Evolutionary conservation across 2,113 vertebrate species (phyloP).

Genomic region (Hippolais icterina): DNA sequence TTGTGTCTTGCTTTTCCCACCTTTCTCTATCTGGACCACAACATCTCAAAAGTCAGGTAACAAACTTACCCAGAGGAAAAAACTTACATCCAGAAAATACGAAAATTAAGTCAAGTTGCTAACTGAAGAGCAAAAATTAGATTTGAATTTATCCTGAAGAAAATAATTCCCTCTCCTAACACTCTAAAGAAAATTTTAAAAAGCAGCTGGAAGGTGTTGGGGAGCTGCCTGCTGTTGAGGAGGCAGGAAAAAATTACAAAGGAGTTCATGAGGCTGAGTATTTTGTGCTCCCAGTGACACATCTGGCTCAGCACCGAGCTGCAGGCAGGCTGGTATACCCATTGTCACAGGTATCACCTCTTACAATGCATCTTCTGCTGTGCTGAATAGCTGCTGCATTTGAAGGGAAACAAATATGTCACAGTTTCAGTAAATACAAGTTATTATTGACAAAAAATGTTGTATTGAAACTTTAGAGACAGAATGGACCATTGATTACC

Average conservation of each 20-base stretch:
- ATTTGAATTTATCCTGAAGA: background rate
- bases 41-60: background rate
- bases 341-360: background rate
- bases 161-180: background rate
- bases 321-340: constrained; percentile 22
- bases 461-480: background rate
- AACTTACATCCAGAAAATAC: background rate
- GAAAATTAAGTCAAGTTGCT: background rate
- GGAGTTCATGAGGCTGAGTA: background rate
- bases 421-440: constrained; percentile 57
- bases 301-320: constrained; percentile 1
- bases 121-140: accelerated
- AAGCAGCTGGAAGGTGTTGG: background rate
- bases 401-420: background rate
- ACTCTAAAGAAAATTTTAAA: background rate
- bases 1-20: background rate
- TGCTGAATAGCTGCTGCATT: background rate
- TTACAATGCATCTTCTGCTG: background rate
- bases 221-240: background rate
- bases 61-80: background rate
- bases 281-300: background rate
- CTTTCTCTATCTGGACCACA: background rate
- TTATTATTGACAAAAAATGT: constrained; percentile 7
- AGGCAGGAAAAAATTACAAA: background rate
- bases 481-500: constrained; percentile 20